phyloP scores from a whole-genome alignment of 1,140 invertebrate species.

The Apis mellifera region Amel_HAv3.1 CM009935.2:7003501-7004000 shows the following conservation, averaged over 20 bases:
- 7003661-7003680: slow-evolving; percentile 51
- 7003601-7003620: slow-evolving; percentile 33
- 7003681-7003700: slow-evolving; percentile 63
- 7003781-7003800: slow-evolving; percentile 76
- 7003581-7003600: slow-evolving; percentile 57
- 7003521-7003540: slow-evolving; percentile 46
- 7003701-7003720: slow-evolving; percentile 73
- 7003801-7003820: slow-evolving; percentile 81
- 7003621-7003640: slow-evolving; percentile 42
- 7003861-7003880: slow-evolving; percentile 49
- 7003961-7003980: slow-evolving; percentile 38
- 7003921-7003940: not conserved
- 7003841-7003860: slow-evolving; percentile 80
- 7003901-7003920: not conserved
- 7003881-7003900: not conserved
- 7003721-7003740: slow-evolving; percentile 77
- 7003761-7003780: slow-evolving; percentile 76
- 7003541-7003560: slow-evolving; percentile 54
- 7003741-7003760: slow-evolving; percentile 78
- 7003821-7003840: slow-evolving; percentile 82
- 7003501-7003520: slow-evolving; percentile 54
- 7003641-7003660: slow-evolving; percentile 53
- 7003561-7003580: slow-evolving; percentile 73
- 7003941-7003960: slow-evolving; percentile 36
- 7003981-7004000: slow-evolving; percentile 32